Percentiles rank a stretch among this genome's conserved stretches.
Conservation (phyloP, 2,888 invertebrate species). For the Meliscaeva auricollis region DNA sequence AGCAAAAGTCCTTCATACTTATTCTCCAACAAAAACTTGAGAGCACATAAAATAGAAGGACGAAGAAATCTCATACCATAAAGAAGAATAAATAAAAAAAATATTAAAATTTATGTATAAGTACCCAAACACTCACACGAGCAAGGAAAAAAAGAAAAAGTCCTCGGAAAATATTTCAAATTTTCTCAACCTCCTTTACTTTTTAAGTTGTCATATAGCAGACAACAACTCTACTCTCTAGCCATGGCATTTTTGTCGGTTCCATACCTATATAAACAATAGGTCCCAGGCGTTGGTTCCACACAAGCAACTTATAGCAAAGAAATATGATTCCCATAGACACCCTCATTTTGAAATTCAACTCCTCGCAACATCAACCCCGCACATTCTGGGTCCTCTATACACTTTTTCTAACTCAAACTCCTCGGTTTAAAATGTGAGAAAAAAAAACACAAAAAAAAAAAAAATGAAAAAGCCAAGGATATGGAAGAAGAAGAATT, state of each 20-base stretch:
- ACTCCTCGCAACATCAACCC: slow-evolving; percentile 6
- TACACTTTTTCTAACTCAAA: background rate
- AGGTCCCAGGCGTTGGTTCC: slow-evolving; percentile 62
- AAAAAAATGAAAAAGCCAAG: slow-evolving; percentile 78
- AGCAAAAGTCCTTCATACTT: slow-evolving; percentile 33
- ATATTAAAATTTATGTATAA: slow-evolving; percentile 71
- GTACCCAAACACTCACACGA: slow-evolving; percentile 56
- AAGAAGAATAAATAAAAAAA: slow-evolving; percentile 6
- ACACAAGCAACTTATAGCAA: slow-evolving; percentile 55
- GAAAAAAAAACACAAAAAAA: slow-evolving; percentile 49
- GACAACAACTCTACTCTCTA: slow-evolving; percentile 25
- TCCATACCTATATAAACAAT: slow-evolving; percentile 63
- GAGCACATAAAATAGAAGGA: slow-evolving; percentile 41
- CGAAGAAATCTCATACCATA: slow-evolving; percentile 5
- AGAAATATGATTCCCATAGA: slow-evolving; percentile 69
- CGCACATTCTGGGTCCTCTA: background rate
- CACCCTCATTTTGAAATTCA: slow-evolving; percentile 55
- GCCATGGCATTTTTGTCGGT: slow-evolving; percentile 14
- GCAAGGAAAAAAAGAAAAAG: slow-evolving; percentile 20
- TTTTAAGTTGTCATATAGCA: slow-evolving; percentile 66
- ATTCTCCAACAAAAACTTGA: slow-evolving; percentile 1
- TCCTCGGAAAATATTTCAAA: slow-evolving; percentile 71
- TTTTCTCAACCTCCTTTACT: slow-evolving; percentile 32
- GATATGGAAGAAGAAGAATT: slow-evolving; percentile 77
- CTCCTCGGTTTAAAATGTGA: slow-evolving; percentile 73